Base-by-base conservation (phyloP, 2,113 vertebrate species). In the Pterocles burchelli region DNA sequence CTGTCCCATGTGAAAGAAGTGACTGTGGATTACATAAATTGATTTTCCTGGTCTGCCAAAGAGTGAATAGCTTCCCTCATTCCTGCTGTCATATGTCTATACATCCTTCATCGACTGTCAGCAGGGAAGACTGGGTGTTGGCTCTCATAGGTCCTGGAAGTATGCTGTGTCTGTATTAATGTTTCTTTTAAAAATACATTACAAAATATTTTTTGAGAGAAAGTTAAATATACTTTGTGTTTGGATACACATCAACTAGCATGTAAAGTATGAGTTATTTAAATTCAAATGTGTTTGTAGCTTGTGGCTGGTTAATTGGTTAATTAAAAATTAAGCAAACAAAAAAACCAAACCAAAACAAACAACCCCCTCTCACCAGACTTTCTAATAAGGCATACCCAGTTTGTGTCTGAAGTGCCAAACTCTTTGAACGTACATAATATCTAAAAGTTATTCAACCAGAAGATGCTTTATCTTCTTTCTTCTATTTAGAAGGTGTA, bases 1-100 rank as follows among this genome's bases (percentile, higher is more conserved):
- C 31, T 93, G 91, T 95, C 92, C 88, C 11, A 5, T 96, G 93
- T 93, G 93, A 97, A 97, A 96, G 55, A 94, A 96, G 61, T 90
- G 79, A 84, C 88, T 88, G 58, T 65, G 88, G 55, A 74, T 96
- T 96, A 77, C 61, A 77, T 90, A 91, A 95, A 94, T n/a, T 84
- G 71, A 48, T 91, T 76, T 51, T 82, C 52, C 43, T 45, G 24
- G 65, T 36, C 77, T 95, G 95, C 93, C 93, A 95, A 87, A 78
- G 80, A 85, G 33, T 0, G 6, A 94, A 96, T 94, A 91, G 81
- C 65, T 70, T 89, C 81, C 57, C 21, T 83, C 59, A 81, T 95
- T 96, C 83, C 51, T 93, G 41, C 75, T 95, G 88, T 95, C 85
- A 71, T 73, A 18, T 73, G 59, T 91, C 94, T 80, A 29, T 85